Conservation (phyloP, 2,113 vertebrate species). For the pig (Sus scrofa) region DNA sequence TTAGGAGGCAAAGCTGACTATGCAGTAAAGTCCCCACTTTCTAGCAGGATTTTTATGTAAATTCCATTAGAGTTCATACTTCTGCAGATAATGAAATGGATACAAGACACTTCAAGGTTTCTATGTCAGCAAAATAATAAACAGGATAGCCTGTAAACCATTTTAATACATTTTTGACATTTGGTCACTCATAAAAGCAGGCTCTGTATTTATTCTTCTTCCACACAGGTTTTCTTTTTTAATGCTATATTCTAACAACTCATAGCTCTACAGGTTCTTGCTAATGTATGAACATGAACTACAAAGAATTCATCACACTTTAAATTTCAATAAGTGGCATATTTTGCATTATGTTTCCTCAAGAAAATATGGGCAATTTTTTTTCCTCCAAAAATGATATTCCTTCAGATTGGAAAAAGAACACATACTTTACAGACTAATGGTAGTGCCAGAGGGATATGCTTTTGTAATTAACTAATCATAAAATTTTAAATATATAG, state of each 20-base stretch:
- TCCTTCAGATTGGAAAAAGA: constrained; percentile 69
- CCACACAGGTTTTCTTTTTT: constrained; percentile 67
- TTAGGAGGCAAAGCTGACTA: constrained; percentile 92
- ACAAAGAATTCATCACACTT: constrained; percentile 84
- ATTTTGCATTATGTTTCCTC: constrained; percentile 80
- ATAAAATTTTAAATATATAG: constrained; percentile 78
- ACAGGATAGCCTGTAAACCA: constrained; percentile 85
- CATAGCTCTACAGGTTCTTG: constrained; percentile 81
- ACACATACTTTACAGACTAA: constrained; percentile 61
- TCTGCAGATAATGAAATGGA: constrained; percentile 92
- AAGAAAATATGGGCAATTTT: constrained; percentile 67
- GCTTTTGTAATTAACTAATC: constrained; percentile 73
- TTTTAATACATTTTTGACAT: constrained; percentile 86
- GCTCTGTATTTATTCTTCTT: constrained; percentile 81
- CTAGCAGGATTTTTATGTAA: constrained; percentile 94
- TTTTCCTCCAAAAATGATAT: constrained; percentile 63
- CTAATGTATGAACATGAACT: constrained; percentile 83
- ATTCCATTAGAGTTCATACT: constrained; percentile 92
- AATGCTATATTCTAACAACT: constrained; percentile 76
- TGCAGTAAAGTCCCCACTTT: constrained; percentile 90
- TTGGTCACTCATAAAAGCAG: constrained; percentile 84
- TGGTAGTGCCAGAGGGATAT: constrained; percentile 59
- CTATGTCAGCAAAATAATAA: constrained; percentile 93
- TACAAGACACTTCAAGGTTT: constrained; percentile 90
- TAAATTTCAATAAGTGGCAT: constrained; percentile 81